These are phyloP conservation scores for Dioctria rufipes DNA, from an alignment of 2,888 invertebrate species.

Conservation along the genomic window DNA sequence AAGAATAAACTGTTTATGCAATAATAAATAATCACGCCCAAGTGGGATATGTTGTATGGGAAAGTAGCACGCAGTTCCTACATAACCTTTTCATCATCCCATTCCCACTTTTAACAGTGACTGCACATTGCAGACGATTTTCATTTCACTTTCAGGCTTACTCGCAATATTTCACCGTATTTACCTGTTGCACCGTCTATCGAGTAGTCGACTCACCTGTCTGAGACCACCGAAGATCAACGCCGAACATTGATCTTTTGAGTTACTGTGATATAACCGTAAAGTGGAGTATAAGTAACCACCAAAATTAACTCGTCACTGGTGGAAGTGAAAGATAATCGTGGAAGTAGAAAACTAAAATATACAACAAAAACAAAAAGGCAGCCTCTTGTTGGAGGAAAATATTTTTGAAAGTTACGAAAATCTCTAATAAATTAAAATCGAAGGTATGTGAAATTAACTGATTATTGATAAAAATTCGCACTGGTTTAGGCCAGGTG, in stretches of 20 bases:
- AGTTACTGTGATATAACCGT: background rate
- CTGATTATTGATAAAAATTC: background rate
- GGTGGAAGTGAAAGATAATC: background rate
- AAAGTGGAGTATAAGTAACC: background rate
- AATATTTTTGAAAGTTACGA: background rate
- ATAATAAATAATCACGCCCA: background rate
- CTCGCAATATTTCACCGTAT: background rate
- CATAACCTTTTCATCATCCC: background rate
- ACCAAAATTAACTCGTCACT: background rate
- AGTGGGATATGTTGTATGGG: background rate
- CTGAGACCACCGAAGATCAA: background rate
- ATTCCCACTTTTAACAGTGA: background rate
- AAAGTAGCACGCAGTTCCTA: background rate
- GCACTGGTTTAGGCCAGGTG: background rate
- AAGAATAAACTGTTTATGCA: background rate
- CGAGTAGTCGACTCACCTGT: background rate
- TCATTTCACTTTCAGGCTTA: constrained; percentile 2
- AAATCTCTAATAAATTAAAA: background rate
- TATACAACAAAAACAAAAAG: background rate
- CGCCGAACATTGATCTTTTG: constrained; percentile 3
- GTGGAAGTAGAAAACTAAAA: background rate
- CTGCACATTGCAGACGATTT: background rate
- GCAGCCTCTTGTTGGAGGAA: background rate
- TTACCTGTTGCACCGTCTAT: background rate
- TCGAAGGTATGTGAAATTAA: background rate